These are phyloP conservation scores for Periophthalmus modestus DNA, from an alignment of 2,113 vertebrate genomes.

Conservation along the genomic window DNA sequence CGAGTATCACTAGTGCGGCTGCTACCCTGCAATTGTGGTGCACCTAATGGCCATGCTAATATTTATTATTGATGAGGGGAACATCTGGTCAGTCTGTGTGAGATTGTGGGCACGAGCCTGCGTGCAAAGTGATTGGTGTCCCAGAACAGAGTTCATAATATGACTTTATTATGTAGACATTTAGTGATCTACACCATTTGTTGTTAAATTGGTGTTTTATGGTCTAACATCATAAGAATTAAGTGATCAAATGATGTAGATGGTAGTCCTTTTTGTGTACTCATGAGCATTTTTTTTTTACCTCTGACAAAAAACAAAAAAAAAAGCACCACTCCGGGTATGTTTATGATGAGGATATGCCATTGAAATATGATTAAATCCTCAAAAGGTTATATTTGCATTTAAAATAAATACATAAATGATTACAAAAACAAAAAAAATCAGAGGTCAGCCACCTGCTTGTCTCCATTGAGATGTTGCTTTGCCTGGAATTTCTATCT, in stretches of 20 bases:
- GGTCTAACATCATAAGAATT: background rate
- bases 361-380: background rate
- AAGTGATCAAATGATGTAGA: background rate
- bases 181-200: no score
- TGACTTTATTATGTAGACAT: background rate
- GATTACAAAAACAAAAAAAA: no score
- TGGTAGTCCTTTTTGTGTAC: background rate
- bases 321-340: no score
- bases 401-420: no score
- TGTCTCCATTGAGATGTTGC: no score
- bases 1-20: slow-evolving; percentile 32
- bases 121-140: slow-evolving; percentile 30
- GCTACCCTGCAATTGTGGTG: slow-evolving; percentile 19
- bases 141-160: background rate
- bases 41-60: slow-evolving; percentile 32
- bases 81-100: slow-evolving; percentile 49
- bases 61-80: slow-evolving; percentile 52
- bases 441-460: no score
- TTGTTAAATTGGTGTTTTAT: no score
- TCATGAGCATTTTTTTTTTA: background rate
- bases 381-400: no score
- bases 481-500: no score
- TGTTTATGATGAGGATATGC: background rate
- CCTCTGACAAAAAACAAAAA: no score
- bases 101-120: slow-evolving; percentile 10